Base-by-base conservation (phyloP, 2,888 invertebrate genomes). In the Dicyrtoma fusca region DNA sequence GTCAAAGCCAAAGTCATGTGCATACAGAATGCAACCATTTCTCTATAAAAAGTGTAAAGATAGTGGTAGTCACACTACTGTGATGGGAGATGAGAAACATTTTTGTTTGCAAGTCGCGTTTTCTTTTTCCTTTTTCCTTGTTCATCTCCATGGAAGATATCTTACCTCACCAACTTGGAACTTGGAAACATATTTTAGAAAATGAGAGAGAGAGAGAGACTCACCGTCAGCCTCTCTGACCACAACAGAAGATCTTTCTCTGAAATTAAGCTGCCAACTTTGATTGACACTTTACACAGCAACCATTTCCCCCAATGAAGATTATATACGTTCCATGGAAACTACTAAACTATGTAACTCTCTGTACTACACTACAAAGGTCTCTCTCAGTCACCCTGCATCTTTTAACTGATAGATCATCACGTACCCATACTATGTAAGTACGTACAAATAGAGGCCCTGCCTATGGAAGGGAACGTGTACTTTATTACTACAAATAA, bases 231-330 rank as follows among this genome's bases (percentile, higher is more conserved):
- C 26, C 26, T 23, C 10, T 55, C 49, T 23, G 47, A 64, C 57
- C 57, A 59, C 69, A 69, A 69, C 45, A 61, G 42, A 70, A 57
- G 51, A 61, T 61, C 70, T 68, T 65, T 44, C 42, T 69, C 55
- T 61, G 64, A 74, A 74, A 74, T 74, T 74, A 74, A 74, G 74
- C 74, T 74, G 74, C 74, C 74, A 74, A 69, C 57, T 47, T 72
- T 74, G 74, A 74, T 74, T 74, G 74, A 74, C 74, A 74, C 47
- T 73, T 73, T 73, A 73, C 69, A 73, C 73, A 55, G 63, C 26
- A 68, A 63, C 21, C 62, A 53, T 62, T 71, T 63, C 63, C 70
- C n/a, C 62, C 53, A 53, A 69, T 61, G 53, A 44, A 63, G 42
- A 71, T 71, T 63, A 49, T 69, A 49, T 23, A 45, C 69, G 45